Percentiles rank a stretch among this genome's conserved stretches.
These are phyloP conservation scores for Aspidiotus destructor DNA, from an alignment of 2,888 invertebrate species.

Conservation along the genomic window DNA sequence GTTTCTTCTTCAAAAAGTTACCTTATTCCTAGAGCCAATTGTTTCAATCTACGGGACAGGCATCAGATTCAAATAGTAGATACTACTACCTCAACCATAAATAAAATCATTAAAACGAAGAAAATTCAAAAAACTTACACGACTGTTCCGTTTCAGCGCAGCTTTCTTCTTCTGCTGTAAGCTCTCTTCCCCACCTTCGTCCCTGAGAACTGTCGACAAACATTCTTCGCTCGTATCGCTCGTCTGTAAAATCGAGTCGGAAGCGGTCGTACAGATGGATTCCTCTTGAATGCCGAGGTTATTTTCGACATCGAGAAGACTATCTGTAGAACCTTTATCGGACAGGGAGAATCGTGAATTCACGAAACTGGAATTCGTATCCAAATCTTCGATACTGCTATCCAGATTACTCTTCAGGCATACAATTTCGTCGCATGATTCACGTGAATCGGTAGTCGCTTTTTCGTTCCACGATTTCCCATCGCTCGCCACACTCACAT, in stretches of 20 bases:
- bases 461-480: constrained; percentile 28
- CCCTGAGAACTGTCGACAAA: constrained; percentile 23
- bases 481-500: constrained; percentile 18
- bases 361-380: constrained; percentile 15
- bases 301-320: constrained; percentile 37
- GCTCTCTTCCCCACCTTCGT: constrained; percentile 15
- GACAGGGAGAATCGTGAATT: constrained; percentile 31
- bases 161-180: constrained; percentile 34
- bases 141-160: constrained; percentile 36
- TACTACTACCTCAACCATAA: too few relatives aligned
- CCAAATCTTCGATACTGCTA: constrained; percentile 35
- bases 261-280: constrained; percentile 35
- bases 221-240: constrained; percentile 35
- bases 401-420: constrained; percentile 24
- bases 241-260: constrained; percentile 35
- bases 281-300: constrained; percentile 34
- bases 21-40: too few relatives aligned
- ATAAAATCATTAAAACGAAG: neutral
- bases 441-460: constrained; percentile 23
- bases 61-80: too few relatives aligned
- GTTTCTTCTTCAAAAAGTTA: too few relatives aligned
- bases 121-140: constrained; percentile 35
- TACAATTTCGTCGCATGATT: constrained; percentile 12
- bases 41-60: too few relatives aligned
- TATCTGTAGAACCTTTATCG: constrained; percentile 37